Conservation (phyloP, 2,113 vertebrate genomes). For the Eulemur macaco region DNA sequence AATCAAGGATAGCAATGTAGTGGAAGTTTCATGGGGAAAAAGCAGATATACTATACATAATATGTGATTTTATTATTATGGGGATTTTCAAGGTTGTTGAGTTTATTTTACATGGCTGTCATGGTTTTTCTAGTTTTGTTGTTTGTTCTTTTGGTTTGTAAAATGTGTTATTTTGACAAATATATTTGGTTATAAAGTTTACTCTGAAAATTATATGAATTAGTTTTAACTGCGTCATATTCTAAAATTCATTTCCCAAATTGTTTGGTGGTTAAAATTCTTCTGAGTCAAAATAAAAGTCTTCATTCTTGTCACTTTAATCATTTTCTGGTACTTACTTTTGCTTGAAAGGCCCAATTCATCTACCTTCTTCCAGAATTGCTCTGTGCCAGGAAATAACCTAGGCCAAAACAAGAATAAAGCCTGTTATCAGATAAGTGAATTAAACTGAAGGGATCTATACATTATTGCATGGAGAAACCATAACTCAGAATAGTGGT, state of each 20-base stretch:
- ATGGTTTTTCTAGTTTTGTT: background rate
- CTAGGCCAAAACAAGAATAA: slow-evolving; percentile 1
- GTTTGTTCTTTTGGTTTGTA: background rate
- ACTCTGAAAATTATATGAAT: background rate
- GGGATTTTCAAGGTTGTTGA: background rate
- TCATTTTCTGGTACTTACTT: background rate
- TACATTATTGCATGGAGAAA: background rate
- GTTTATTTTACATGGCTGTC: background rate
- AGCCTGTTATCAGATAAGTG: background rate
- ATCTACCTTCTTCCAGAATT: background rate
- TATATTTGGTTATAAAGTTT: background rate
- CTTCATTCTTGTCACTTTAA: background rate
- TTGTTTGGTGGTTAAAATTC: background rate
- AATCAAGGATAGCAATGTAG: background rate
- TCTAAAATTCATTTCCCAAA: slow-evolving; percentile 23
- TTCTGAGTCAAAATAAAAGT: slow-evolving; percentile 24
- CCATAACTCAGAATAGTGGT: background rate
- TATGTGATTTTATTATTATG: background rate
- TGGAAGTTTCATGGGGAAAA: background rate
- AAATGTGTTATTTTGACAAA: background rate
- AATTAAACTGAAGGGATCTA: background rate
- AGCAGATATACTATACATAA: background rate
- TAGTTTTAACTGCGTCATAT: background rate
- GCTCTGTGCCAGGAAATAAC: background rate
- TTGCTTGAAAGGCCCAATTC: background rate